Conservation (phyloP, 2,113 vertebrate genomes). For the Rattus rattus region DNA sequence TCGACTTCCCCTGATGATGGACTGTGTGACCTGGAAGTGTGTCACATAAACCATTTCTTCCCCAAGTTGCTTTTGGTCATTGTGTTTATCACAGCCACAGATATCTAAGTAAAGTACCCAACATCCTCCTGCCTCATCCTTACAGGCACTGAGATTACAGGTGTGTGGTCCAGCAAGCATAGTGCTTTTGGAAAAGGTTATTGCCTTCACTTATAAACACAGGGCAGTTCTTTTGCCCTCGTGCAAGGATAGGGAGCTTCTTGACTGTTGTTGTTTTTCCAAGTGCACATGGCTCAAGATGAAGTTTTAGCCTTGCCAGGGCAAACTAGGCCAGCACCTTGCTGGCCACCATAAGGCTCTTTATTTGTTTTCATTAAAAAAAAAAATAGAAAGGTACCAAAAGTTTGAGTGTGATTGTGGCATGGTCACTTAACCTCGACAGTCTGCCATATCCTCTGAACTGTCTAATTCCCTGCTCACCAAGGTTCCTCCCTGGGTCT, state of each 20-base stretch:
- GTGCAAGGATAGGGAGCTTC: not conserved
- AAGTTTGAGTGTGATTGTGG: not conserved
- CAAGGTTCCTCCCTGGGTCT: not conserved
- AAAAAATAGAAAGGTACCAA: conserved; percentile 15
- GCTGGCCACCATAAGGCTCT: not conserved
- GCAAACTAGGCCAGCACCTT: not conserved
- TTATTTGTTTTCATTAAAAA: conserved; percentile 2
- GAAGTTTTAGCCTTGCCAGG: conserved; percentile 3
- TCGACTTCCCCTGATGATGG: not conserved
- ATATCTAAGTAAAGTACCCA: not conserved
- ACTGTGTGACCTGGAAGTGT: not conserved
- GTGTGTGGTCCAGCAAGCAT: not conserved
- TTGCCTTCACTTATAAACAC: conserved; percentile 1
- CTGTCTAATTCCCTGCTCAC: not conserved
- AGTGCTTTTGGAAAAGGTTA: not conserved
- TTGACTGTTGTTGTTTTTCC: conserved; percentile 2
- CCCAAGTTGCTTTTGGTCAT: not conserved
- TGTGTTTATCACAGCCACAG: not conserved
- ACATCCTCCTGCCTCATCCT: not conserved
- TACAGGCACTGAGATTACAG: not conserved
- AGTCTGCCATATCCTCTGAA: not conserved
- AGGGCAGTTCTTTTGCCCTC: not conserved
- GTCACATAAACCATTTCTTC: not conserved
- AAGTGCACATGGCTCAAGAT: not conserved
- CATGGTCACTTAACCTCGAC: not conserved